Evolutionary conservation across 2,113 vertebrate genomes (phyloP).

Genomic region (Halichoeres trimaculatus): DNA sequence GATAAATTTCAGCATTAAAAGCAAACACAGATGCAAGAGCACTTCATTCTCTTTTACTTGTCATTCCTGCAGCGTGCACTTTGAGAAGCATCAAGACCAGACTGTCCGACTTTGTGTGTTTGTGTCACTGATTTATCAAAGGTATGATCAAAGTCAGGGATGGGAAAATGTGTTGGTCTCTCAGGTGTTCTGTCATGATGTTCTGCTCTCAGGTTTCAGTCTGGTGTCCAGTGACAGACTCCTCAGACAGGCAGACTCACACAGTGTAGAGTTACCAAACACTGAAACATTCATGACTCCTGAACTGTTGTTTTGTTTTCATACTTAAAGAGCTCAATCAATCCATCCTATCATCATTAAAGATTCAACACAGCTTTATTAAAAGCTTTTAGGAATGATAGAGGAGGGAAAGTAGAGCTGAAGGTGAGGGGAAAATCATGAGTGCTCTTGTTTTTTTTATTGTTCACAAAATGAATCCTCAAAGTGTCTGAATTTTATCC

Average conservation of each 20-base stretch:
- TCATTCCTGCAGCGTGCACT: conserved; percentile 15
- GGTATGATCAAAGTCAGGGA: too few species aligned
- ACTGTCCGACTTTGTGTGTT: too few species aligned
- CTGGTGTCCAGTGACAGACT: neutral
- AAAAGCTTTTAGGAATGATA: neutral
- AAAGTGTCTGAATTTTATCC: too few species aligned
- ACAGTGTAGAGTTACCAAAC: neutral
- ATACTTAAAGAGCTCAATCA: neutral
- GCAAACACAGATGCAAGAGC: conserved; percentile 60
- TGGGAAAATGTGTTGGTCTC: too few species aligned
- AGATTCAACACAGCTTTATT: neutral
- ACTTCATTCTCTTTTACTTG: conserved; percentile 38
- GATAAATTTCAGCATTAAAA: conserved; percentile 72
- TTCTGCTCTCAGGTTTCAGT: conserved; percentile 15
- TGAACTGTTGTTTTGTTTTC: conserved; percentile 12
- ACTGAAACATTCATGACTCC: conserved; percentile 33
- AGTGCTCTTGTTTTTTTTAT: too few species aligned
- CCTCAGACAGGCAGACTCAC: neutral
- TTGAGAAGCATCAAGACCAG: too few species aligned
- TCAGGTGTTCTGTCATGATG: neutral
- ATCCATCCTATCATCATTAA: neutral
- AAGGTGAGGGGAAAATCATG: neutral
- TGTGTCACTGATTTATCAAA: too few species aligned
- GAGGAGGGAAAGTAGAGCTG: neutral
- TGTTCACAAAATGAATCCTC: too few species aligned